These are phyloP conservation scores for Xenopus tropicalis DNA, from an alignment of 2,113 vertebrate genomes.

Conservation along the genomic window DNA sequence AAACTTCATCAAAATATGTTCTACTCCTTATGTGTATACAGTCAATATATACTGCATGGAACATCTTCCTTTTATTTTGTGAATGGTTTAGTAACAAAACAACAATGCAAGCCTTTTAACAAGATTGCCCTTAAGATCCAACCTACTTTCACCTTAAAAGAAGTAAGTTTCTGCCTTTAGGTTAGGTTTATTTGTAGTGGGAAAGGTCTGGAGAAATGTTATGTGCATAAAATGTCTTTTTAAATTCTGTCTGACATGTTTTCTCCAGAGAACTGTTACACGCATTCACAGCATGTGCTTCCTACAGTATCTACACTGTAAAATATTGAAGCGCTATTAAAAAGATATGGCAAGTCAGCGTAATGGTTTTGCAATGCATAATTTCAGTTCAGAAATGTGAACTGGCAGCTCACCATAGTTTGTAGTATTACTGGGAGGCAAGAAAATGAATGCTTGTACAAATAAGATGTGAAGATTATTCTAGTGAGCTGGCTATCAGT, in stretches of 20 bases:
- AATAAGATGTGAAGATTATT: neutral
- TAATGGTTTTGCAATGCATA: conserved; percentile 32
- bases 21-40: too few relatives aligned
- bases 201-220: neutral
- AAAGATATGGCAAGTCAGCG: conserved; percentile 20
- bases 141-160: too few relatives aligned
- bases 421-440: conserved; percentile 15
- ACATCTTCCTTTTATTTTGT: too few relatives aligned
- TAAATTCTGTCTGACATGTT: conserved; percentile 17
- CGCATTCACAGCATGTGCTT: neutral
- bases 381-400: conserved; percentile 17
- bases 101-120: too few relatives aligned
- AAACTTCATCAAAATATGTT: too few relatives aligned
- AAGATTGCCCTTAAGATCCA: too few relatives aligned
- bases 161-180: neutral
- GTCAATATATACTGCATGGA: too few relatives aligned
- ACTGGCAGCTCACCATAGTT: conserved; percentile 18
- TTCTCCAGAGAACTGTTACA: conserved; percentile 7
- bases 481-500: neutral
- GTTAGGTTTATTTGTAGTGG: neutral
- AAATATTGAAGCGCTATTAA: conserved; percentile 33
- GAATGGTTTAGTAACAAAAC: too few relatives aligned
- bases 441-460: conserved; percentile 11
- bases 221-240: neutral
- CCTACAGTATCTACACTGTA: conserved; percentile 18